Percentiles rank a stretch among this genome's conserved stretches.
These are phyloP conservation scores for Prosopocoilus inquinatus DNA, from an alignment of 2,888 invertebrate species.

Conservation along the genomic window DNA sequence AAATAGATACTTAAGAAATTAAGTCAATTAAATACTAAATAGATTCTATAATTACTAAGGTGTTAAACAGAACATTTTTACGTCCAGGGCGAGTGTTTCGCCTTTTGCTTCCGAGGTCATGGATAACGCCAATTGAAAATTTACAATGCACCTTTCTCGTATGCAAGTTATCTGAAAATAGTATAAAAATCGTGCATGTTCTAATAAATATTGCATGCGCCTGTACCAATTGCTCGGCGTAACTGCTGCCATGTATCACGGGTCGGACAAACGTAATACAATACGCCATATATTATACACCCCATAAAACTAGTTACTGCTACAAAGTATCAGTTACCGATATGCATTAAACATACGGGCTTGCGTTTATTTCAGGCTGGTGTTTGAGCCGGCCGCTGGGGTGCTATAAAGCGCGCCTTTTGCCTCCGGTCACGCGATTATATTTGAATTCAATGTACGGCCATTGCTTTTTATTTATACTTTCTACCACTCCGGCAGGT, in stretches of 20 bases:
- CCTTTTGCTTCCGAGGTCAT: too few species aligned
- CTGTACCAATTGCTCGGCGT: slow-evolving; percentile 44
- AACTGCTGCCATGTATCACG: slow-evolving; percentile 48
- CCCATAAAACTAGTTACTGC: slow-evolving; percentile 47
- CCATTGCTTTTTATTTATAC: neutral
- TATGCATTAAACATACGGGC: slow-evolving; percentile 32
- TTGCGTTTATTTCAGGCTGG: slow-evolving; percentile 36
- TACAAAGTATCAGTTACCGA: slow-evolving; percentile 35
- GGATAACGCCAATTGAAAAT: neutral
- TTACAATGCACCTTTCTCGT: neutral
- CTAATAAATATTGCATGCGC: slow-evolving; percentile 42
- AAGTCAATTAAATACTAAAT: too few species aligned
- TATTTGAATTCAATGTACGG: slow-evolving; percentile 42
- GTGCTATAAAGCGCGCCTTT: slow-evolving; percentile 44
- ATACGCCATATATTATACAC: slow-evolving; percentile 48
- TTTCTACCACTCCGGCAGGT: too few species aligned
- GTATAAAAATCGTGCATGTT: slow-evolving; percentile 26
- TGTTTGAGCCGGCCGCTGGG: slow-evolving; percentile 43
- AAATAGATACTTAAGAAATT: too few species aligned
- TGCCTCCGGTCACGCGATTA: slow-evolving; percentile 40
- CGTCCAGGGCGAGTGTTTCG: too few species aligned
- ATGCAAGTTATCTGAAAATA: neutral
- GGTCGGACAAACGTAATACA: slow-evolving; percentile 45
- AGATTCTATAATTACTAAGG: too few species aligned
- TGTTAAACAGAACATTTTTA: too few species aligned